Evolutionary conservation across 2,888 invertebrate genomes (phyloP).

Genomic region (Synergus japonicus): DNA sequence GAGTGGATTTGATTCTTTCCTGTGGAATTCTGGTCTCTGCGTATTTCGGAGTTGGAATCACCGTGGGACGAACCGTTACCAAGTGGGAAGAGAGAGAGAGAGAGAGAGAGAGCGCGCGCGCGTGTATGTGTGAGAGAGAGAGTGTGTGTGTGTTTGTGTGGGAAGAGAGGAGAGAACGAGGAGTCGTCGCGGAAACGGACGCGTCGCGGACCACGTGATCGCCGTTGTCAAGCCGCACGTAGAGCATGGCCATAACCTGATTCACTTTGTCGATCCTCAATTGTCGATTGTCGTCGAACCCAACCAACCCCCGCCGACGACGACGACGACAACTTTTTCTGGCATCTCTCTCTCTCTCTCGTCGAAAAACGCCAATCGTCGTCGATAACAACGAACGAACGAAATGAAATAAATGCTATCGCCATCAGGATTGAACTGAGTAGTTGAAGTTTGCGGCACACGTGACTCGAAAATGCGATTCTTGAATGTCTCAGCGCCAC

Average conservation of each 20-base stretch:
- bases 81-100: constrained; percentile 7
- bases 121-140: no score
- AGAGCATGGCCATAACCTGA: constrained; percentile 56
- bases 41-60: constrained; percentile 51
- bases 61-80: constrained; percentile 52
- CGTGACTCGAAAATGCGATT: background rate
- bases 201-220: constrained; percentile 26
- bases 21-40: background rate
- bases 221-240: constrained; percentile 28
- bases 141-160: no score
- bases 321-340: no score
- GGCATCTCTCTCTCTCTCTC: no score
- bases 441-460: background rate
- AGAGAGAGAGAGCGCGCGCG: constrained; percentile 7
- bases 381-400: no score
- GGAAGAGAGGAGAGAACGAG: no score
- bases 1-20: background rate
- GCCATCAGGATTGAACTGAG: background rate
- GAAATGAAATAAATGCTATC: background rate
- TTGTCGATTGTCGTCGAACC: background rate
- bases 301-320: background rate
- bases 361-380: no score
- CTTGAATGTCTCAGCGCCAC: background rate
- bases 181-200: constrained; percentile 27
- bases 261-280: constrained; percentile 44